phyloP scores from a whole-genome alignment of 2,113 vertebrate species.

The Rhabdomys dilectus region DNA sequence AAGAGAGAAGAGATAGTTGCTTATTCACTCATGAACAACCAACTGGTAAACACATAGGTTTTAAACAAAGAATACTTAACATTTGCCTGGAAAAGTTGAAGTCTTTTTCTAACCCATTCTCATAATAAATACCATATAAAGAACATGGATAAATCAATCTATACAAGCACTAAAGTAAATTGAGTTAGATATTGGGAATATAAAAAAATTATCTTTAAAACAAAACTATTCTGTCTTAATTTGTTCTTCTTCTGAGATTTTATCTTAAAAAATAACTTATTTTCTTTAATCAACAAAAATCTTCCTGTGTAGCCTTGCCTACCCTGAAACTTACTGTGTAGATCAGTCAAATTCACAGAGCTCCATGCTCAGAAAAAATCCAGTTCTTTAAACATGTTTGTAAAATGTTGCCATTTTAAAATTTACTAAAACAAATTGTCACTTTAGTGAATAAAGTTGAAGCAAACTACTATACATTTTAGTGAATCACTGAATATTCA shows the following conservation, averaged over 20 bases:
- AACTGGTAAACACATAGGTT: not conserved
- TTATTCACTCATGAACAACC: not conserved
- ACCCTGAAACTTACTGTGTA: not conserved
- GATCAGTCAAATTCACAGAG: not conserved
- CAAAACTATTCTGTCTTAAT: not conserved
- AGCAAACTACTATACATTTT: not conserved
- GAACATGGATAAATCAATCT: not conserved
- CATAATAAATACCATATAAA: not conserved
- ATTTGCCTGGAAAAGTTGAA: not conserved
- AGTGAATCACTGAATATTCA: not conserved
- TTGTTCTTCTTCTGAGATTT: not conserved
- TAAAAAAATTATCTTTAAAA: not conserved
- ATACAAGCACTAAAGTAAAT: not conserved
- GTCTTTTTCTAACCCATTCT: not conserved
- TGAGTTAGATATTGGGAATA: not conserved
- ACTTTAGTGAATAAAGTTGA: not conserved
- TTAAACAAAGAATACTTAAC: not conserved
- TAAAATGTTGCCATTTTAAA: not conserved
- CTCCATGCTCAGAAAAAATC: not conserved
- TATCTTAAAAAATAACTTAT: not conserved
- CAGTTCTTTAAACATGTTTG: not conserved
- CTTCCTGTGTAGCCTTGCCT: not conserved
- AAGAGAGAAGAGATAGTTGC: constrained; percentile 1
- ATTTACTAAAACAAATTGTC: not conserved
- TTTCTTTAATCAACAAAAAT: not conserved